These are phyloP conservation scores for Agonopterix alstromeriana DNA, from an alignment of 2,888 invertebrate species.

Conservation along the genomic window DNA sequence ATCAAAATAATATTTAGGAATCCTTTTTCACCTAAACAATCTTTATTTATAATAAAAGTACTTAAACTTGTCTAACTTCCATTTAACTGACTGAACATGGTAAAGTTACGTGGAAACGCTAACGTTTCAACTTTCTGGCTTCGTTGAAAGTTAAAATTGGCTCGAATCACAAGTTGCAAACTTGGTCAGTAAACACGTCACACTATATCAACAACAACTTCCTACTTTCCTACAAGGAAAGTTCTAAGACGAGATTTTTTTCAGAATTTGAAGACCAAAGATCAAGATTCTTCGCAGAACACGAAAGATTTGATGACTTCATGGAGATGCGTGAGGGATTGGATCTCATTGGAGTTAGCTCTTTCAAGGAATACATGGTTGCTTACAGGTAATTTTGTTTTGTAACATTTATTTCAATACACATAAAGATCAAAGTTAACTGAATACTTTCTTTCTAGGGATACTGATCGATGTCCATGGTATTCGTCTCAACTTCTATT, in stretches of 20 bases:
- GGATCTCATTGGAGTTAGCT: conserved; percentile 81
- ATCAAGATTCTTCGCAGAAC: conserved; percentile 85
- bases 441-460: conserved; percentile 37
- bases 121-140: too few relatives aligned
- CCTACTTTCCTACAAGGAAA: too few relatives aligned
- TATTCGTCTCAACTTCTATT: conserved; percentile 83
- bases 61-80: too few relatives aligned
- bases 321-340: conserved; percentile 91
- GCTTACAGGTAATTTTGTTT: conserved; percentile 58
- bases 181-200: too few relatives aligned
- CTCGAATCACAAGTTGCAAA: too few relatives aligned
- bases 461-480: conserved; percentile 77
- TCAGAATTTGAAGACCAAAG: conserved; percentile 89
- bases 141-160: too few relatives aligned
- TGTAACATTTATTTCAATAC: neutral
- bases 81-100: too few relatives aligned
- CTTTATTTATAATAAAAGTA: too few relatives aligned
- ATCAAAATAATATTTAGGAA: too few relatives aligned
- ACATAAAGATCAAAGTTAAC: neutral
- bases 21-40: too few relatives aligned
- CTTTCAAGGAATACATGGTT: conserved; percentile 75
- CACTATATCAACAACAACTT: too few relatives aligned
- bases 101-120: too few relatives aligned
- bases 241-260: neutral
- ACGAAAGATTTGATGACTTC: conserved; percentile 88